Conservation (phyloP, 2,113 vertebrate genomes). For the Origma solitaria region DNA sequence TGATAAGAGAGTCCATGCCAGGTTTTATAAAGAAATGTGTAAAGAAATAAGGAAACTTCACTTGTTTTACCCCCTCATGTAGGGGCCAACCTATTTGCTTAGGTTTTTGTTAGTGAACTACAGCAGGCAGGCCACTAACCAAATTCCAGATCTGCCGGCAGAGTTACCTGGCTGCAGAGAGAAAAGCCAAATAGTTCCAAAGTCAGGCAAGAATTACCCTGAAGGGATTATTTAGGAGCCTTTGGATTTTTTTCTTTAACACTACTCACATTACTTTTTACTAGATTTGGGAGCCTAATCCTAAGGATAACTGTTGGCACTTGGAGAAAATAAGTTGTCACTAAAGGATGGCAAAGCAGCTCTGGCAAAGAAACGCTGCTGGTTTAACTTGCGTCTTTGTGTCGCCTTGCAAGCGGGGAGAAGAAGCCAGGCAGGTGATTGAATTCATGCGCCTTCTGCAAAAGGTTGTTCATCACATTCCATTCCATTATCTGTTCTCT, state of each 20-base stretch:
- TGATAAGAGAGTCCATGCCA: background rate
- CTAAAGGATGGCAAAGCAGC: background rate
- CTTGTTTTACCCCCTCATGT: background rate
- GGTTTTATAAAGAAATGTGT: background rate
- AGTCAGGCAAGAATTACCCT: background rate
- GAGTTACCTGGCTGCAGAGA: background rate
- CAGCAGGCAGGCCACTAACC: background rate
- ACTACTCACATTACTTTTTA: background rate
- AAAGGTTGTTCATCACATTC: accelerated
- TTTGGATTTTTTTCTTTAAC: background rate
- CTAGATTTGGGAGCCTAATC: background rate
- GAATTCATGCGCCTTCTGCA: background rate
- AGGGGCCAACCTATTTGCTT: background rate
- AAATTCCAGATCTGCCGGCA: background rate
- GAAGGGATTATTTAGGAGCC: background rate
- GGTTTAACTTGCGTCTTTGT: background rate
- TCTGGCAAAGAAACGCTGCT: background rate
- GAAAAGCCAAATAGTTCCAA: background rate
- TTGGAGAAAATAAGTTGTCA: background rate
- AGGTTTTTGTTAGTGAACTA: background rate
- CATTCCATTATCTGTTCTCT: background rate
- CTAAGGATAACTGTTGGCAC: background rate
- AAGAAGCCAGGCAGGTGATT: background rate
- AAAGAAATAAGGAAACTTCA: background rate
- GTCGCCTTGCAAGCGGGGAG: background rate